phyloP scores from a whole-genome alignment of 2,113 vertebrate species.

The Scophthalmus maximus region DNA sequence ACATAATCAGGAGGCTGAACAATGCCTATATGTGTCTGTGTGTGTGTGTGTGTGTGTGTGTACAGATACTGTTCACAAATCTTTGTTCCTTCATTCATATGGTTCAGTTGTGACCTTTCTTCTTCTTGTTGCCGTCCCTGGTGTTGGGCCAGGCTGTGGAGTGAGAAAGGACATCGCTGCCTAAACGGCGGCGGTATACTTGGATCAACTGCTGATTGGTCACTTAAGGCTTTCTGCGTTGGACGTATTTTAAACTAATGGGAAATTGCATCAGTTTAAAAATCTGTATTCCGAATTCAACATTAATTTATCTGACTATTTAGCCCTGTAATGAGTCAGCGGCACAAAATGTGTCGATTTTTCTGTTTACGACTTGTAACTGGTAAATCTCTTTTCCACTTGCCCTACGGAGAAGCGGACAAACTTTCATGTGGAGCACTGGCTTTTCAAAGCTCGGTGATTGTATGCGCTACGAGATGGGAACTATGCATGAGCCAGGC shows the following conservation, averaged over 20 bases:
- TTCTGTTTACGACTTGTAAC: not conserved
- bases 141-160: not conserved
- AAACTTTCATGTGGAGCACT: not conserved
- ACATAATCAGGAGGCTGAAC: not conserved
- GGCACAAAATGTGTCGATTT: not conserved
- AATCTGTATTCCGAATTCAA: not conserved
- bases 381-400: not conserved
- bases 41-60: not conserved
- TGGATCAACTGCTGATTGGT: not conserved
- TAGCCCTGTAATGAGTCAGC: not conserved
- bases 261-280: not conserved
- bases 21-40: not conserved
- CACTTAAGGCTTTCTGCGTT: not conserved
- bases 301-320: not conserved
- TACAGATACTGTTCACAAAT: not conserved
- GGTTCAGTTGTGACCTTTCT: not conserved
- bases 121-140: not conserved
- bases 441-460: conserved; percentile 15
- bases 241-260: not conserved
- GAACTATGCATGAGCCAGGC: conserved; percentile 16
- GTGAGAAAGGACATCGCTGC: not conserved
- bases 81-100: not conserved
- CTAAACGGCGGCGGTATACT: not conserved
- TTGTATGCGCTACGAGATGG: conserved; percentile 15
- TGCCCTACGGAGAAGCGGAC: not conserved